Percentiles rank a stretch among this genome's conserved stretches.
Evolutionary conservation across 1,140 invertebrate species (phyloP).

Genomic region (Formica selysi): DNA sequence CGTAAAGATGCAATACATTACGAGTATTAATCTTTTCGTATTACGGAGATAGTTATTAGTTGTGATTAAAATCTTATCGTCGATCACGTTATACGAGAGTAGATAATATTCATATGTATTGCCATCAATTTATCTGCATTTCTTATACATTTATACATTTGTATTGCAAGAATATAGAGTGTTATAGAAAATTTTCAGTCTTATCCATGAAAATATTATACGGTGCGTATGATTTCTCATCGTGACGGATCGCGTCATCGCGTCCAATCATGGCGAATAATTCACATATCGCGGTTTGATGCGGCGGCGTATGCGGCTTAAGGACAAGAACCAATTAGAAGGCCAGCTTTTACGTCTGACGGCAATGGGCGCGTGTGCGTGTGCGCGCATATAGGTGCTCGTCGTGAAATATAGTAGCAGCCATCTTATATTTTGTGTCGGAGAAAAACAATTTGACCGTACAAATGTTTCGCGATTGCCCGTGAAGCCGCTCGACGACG

Average conservation of each 20-base stretch:
- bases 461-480: conserved; percentile 83
- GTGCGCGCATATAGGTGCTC: conserved; percentile 74
- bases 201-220: too few species aligned
- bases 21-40: too few species aligned
- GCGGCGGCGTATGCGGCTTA: conserved; percentile 44
- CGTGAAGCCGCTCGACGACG: conserved; percentile 82
- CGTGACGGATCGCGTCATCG: conserved; percentile 2
- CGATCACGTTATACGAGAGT: too few species aligned
- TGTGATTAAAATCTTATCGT: too few species aligned
- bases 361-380: conserved; percentile 69
- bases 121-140: too few species aligned
- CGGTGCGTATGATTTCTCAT: too few species aligned
- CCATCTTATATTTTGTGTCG: conserved; percentile 87
- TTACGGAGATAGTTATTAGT: too few species aligned
- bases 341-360: conserved; percentile 48
- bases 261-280: conserved; percentile 60
- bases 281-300: conserved; percentile 16
- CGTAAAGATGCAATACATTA: too few species aligned
- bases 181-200: too few species aligned
- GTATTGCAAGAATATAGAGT: too few species aligned
- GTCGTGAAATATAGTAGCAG: conserved; percentile 85
- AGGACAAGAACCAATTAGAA: conserved; percentile 66
- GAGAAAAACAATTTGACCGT: conserved; percentile 86
- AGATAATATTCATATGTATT: too few species aligned
- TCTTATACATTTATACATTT: too few species aligned